These are phyloP conservation scores for Heliconius congener DNA, from an alignment of 1,140 invertebrate species.

Conservation along the genomic window DNA sequence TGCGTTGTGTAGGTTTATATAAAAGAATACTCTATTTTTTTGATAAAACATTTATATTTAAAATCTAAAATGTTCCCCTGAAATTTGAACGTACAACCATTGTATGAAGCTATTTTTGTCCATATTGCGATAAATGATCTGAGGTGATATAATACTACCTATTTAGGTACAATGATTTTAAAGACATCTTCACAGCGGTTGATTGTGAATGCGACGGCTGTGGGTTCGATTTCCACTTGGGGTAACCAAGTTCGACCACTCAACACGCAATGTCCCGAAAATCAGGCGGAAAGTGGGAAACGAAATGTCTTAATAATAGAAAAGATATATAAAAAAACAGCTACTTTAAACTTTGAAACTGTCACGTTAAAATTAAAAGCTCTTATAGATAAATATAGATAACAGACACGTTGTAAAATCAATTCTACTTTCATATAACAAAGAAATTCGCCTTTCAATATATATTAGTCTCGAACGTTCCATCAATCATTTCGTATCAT, in stretches of 20 bases:
- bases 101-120: background rate
- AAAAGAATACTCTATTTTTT: background rate
- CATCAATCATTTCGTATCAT: slow-evolving; percentile 36
- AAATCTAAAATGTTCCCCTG: background rate
- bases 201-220: no score
- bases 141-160: background rate
- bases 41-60: background rate
- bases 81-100: background rate
- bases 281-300: no score
- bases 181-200: no score
- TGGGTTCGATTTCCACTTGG: no score
- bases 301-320: no score
- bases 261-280: no score
- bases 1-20: background rate
- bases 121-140: background rate
- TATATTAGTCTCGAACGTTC: slow-evolving; percentile 1
- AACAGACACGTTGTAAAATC: background rate
- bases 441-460: slow-evolving; percentile 12
- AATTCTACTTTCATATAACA: slow-evolving; percentile 1
- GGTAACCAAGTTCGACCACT: no score
- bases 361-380: background rate
- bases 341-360: background rate
- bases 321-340: no score
- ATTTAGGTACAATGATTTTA: no score
- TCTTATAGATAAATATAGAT: background rate